Evolutionary conservation across 1,140 invertebrate species (phyloP).

Genomic region (Lerema accius): DNA sequence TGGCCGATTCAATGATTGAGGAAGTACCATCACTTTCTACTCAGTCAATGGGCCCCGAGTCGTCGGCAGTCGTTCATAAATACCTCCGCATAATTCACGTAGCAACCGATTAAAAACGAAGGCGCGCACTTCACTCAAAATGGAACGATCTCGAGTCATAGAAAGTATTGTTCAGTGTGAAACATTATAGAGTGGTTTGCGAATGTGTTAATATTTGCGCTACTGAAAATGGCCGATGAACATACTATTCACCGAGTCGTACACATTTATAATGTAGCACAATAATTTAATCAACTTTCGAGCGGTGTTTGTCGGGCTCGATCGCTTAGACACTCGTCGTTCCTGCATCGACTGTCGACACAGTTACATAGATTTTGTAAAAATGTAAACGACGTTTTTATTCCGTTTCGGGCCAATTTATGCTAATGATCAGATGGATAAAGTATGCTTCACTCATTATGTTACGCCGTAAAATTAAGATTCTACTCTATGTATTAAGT

Average conservation of each 20-base stretch:
- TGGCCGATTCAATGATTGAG: slow-evolving; percentile 55
- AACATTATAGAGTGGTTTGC: slow-evolving; percentile 64
- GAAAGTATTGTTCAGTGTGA: slow-evolving; percentile 75
- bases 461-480: no score
- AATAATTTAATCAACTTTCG: slow-evolving; percentile 36
- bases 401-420: slow-evolving; percentile 16
- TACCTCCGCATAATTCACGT: slow-evolving; percentile 52
- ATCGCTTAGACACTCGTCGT: slow-evolving; percentile 13
- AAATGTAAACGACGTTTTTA: slow-evolving; percentile 23
- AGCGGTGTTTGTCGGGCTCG: slow-evolving; percentile 5
- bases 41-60: slow-evolving; percentile 47
- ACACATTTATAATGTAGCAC: slow-evolving; percentile 18
- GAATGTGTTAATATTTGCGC: slow-evolving; percentile 36
- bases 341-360: slow-evolving; percentile 35
- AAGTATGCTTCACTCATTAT: no score
- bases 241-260: slow-evolving; percentile 32
- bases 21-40: slow-evolving; percentile 58
- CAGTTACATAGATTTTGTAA: slow-evolving; percentile 33
- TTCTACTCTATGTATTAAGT: no score
- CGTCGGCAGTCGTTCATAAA: slow-evolving; percentile 36
- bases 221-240: slow-evolving; percentile 51
- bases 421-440: slow-evolving; percentile 20
- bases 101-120: slow-evolving; percentile 53
- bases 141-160: slow-evolving; percentile 74
- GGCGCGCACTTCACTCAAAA: slow-evolving; percentile 70